phyloP scores from a whole-genome alignment of 2,888 invertebrate genomes.

The Noctua janthina region DNA sequence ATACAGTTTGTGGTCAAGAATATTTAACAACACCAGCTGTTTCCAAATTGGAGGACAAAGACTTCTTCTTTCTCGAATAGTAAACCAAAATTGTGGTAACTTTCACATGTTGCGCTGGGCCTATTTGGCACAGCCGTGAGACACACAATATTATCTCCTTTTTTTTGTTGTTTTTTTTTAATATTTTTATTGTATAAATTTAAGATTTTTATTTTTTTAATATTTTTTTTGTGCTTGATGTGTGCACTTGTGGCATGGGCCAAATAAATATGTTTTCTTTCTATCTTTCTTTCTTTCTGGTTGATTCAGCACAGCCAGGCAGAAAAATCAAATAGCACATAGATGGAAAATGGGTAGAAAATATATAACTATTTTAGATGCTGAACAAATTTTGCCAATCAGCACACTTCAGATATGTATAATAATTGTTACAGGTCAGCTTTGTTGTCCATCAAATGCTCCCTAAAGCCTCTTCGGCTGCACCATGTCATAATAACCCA shows the following conservation, averaged over 20 bases:
- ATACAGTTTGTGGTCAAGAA: background rate
- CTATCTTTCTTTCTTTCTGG: too few species aligned
- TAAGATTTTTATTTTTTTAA: too few species aligned
- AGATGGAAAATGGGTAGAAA: background rate
- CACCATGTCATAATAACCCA: background rate
- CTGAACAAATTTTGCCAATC: background rate
- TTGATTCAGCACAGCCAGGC: background rate
- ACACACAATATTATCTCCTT: too few species aligned
- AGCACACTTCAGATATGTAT: background rate
- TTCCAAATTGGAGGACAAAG: background rate
- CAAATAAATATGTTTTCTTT: too few species aligned
- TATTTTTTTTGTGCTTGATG: too few species aligned
- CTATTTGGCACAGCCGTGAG: background rate
- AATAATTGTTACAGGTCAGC: background rate
- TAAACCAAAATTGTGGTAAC: background rate
- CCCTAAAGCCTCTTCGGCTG: background rate
- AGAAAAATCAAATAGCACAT: background rate
- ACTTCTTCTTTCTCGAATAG: background rate
- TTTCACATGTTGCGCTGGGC: background rate
- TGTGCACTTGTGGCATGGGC: too few species aligned
- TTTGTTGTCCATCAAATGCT: too few species aligned
- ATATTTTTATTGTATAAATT: too few species aligned
- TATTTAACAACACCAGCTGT: background rate
- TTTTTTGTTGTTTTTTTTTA: too few species aligned
- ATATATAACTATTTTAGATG: background rate